Conservation (phyloP, 2,888 invertebrate genomes). For the Caenorhabditis angaria region DNA sequence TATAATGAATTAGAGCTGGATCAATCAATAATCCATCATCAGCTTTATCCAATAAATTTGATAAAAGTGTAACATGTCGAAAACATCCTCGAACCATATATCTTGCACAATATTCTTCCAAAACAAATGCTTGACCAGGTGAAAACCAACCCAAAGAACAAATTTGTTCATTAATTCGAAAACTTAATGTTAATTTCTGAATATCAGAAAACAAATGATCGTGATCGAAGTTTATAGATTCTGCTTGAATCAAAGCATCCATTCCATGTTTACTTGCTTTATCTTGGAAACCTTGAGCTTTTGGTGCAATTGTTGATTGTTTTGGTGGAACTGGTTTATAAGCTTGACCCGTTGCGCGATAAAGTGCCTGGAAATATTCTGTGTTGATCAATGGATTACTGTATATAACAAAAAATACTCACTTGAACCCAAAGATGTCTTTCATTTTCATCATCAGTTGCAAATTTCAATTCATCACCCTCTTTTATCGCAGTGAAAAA, state of each 20-base stretch:
- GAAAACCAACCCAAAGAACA: constrained; percentile 99
- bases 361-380: constrained; percentile 79
- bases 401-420: neutral
- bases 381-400: constrained; percentile 20
- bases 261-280: constrained; percentile 97
- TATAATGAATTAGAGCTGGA: constrained; percentile 97
- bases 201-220: constrained; percentile 89
- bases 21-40: constrained; percentile 90
- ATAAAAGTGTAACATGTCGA: constrained; percentile 93
- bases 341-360: constrained; percentile 98
- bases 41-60: constrained; percentile 85
- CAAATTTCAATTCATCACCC: constrained; percentile 94
- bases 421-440: constrained; percentile 96
- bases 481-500: constrained; percentile 96
- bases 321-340: constrained; percentile 95
- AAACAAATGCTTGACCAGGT: constrained; percentile 96
- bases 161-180: constrained; percentile 95
- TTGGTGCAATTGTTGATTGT: constrained; percentile 67
- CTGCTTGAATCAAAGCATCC: constrained; percentile 99
- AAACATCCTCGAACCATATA: constrained; percentile 93
- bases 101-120: constrained; percentile 95
- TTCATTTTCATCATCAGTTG: constrained; percentile 95
- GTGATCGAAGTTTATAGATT: constrained; percentile 96
- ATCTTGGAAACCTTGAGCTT: constrained; percentile 76
- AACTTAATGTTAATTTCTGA: constrained; percentile 91